Conservation (phyloP, 2,797 vertebrate species). For the Sebastes dallii region DNA sequence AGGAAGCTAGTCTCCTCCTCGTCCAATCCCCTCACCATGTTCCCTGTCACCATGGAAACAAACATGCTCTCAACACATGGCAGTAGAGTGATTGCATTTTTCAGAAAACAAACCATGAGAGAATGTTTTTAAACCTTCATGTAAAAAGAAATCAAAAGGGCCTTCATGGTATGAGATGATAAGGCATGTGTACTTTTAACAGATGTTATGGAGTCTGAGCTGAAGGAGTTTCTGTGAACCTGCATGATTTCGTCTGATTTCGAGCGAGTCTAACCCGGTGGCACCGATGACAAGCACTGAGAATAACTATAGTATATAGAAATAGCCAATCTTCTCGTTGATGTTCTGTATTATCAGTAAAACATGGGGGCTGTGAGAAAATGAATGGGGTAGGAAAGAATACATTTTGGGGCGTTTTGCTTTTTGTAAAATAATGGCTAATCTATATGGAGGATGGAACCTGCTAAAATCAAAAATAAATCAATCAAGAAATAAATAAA, state of each 20-base stretch:
- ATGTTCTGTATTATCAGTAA: too few relatives aligned
- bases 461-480: too few relatives aligned
- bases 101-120: constrained; percentile 11
- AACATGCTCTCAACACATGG: constrained; percentile 61
- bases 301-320: background rate
- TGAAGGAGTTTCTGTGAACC: background rate
- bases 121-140: background rate
- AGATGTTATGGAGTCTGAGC: background rate
- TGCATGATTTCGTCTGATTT: background rate
- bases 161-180: background rate
- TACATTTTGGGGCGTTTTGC: background rate
- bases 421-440: background rate
- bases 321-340: background rate
- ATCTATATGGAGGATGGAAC: background rate
- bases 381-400: background rate
- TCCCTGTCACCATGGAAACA: constrained; percentile 87
- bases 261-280: background rate
- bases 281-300: background rate
- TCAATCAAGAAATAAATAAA: too few relatives aligned
- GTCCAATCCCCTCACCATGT: constrained; percentile 98
- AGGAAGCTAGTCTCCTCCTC: constrained; percentile 96
- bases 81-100: constrained; percentile 41
- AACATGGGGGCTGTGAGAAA: background rate
- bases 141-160: background rate
- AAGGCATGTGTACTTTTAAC: background rate